These are phyloP conservation scores for Eretmodus cyanostictus DNA, from an alignment of 2,113 vertebrate genomes.

Conservation along the genomic window DNA sequence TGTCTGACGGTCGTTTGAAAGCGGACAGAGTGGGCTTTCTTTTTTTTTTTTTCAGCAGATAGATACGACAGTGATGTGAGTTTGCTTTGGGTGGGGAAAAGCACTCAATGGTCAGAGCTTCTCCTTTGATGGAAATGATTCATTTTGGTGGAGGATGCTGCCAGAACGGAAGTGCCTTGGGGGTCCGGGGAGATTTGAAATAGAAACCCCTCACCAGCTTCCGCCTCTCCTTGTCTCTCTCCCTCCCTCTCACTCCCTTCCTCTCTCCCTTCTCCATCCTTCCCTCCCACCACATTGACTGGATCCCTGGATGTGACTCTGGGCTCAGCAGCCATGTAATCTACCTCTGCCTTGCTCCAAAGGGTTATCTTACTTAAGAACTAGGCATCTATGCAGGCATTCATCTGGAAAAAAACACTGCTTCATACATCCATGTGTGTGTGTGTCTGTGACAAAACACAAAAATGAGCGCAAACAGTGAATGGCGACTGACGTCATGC, in stretches of 20 bases:
- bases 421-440: slow-evolving; percentile 43
- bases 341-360: slow-evolving; percentile 61
- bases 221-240: background rate
- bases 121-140: slow-evolving; percentile 39
- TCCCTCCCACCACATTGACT: slow-evolving; percentile 45
- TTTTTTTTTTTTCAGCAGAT: background rate
- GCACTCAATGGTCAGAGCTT: slow-evolving; percentile 11
- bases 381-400: slow-evolving; percentile 53
- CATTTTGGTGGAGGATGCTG: slow-evolving; percentile 46
- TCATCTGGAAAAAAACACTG: slow-evolving; percentile 61
- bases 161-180: slow-evolving; percentile 41
- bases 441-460: slow-evolving; percentile 39
- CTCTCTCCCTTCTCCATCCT: background rate
- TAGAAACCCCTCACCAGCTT: slow-evolving; percentile 50
- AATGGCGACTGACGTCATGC: slow-evolving; percentile 59
- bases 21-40: background rate
- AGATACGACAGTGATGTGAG: background rate
- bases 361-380: slow-evolving; percentile 62
- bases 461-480: slow-evolving; percentile 47
- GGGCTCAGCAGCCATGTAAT: slow-evolving; percentile 62
- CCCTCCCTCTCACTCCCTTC: background rate
- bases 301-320: slow-evolving; percentile 53
- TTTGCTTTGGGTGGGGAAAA: background rate
- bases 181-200: slow-evolving; percentile 50
- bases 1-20: background rate